Percentiles rank a stretch among this genome's conserved stretches.
Conservation (phyloP, 2,113 vertebrate genomes). For the Ammodytes dubius region DNA sequence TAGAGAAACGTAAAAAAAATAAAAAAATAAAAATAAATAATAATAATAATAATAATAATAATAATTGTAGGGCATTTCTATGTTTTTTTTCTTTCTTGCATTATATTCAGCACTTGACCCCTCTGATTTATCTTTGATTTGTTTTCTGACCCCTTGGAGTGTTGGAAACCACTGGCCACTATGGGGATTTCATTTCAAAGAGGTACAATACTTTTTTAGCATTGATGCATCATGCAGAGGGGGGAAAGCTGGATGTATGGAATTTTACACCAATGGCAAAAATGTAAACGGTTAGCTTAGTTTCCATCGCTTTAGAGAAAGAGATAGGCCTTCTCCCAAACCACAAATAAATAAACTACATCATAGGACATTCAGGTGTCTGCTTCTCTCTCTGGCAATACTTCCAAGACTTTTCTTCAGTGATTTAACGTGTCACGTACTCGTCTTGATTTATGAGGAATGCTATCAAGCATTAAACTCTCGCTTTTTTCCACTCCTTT, state of each 20-base stretch:
- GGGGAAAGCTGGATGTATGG: not conserved
- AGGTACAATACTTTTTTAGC: constrained; percentile 15
- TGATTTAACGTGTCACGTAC: constrained; percentile 57
- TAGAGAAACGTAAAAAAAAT: not conserved
- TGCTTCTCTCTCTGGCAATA: constrained; percentile 24
- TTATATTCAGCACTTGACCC: not conserved
- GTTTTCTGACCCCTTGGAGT: not conserved
- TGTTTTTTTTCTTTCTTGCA: not conserved
- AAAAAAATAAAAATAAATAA: too few species aligned
- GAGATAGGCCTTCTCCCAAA: constrained; percentile 3
- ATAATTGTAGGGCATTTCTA: not conserved
- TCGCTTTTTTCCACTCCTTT: not conserved
- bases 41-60: too few species aligned
- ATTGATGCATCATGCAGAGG: constrained; percentile 9
- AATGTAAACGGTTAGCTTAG: constrained; percentile 6
- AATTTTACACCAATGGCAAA: not conserved
- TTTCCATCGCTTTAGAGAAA: constrained; percentile 33
- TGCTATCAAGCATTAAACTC: constrained; percentile 25
- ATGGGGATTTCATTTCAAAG: not conserved
- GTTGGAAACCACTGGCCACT: constrained; percentile 5
- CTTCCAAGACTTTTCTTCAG: constrained; percentile 57
- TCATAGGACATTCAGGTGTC: constrained; percentile 7
- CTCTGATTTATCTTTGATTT: not conserved
- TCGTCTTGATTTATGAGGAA: constrained; percentile 43
- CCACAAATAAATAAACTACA: constrained; percentile 27